These are phyloP conservation scores for Athene noctua DNA, from an alignment of 2,113 vertebrate genomes.

Conservation along the genomic window DNA sequence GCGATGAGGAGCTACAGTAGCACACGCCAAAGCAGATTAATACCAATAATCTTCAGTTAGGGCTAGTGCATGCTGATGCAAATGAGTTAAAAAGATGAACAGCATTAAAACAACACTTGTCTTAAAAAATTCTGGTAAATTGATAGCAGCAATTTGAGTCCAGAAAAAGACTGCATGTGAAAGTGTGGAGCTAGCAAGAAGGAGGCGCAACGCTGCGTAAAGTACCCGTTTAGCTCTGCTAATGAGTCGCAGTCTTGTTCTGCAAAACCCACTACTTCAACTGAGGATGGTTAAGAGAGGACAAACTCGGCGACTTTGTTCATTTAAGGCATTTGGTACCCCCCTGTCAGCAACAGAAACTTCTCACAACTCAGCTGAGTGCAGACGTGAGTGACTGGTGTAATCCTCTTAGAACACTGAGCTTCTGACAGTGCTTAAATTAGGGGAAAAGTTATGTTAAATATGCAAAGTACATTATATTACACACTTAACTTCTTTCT, in stretches of 20 bases:
- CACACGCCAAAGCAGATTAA: conserved; percentile 51
- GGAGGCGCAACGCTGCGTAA: not conserved
- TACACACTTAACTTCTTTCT: not conserved
- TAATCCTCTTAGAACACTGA: not conserved
- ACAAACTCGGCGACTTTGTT: not conserved
- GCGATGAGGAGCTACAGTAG: not conserved
- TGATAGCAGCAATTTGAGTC: conserved; percentile 24
- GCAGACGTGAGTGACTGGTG: not conserved
- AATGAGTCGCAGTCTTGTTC: fast-evolving
- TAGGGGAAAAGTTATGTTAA: not conserved
- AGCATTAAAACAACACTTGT: conserved; percentile 68
- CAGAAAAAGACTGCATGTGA: not conserved
- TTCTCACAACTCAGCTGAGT: not conserved
- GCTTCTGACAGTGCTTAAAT: not conserved
- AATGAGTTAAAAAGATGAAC: conserved; percentile 78
- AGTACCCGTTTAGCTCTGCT: not conserved
- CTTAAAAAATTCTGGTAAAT: not conserved
- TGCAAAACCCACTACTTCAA: not conserved
- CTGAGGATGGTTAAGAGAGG: not conserved
- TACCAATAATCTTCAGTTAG: conserved; percentile 72
- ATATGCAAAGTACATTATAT: not conserved
- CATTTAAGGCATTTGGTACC: not conserved
- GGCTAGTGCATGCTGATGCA: conserved; percentile 78
- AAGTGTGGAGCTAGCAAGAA: conserved; percentile 34
- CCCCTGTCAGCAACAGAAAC: not conserved